Evolutionary conservation across 2,888 invertebrate species (phyloP).

Genomic region (Heliconius ethilla): DNA sequence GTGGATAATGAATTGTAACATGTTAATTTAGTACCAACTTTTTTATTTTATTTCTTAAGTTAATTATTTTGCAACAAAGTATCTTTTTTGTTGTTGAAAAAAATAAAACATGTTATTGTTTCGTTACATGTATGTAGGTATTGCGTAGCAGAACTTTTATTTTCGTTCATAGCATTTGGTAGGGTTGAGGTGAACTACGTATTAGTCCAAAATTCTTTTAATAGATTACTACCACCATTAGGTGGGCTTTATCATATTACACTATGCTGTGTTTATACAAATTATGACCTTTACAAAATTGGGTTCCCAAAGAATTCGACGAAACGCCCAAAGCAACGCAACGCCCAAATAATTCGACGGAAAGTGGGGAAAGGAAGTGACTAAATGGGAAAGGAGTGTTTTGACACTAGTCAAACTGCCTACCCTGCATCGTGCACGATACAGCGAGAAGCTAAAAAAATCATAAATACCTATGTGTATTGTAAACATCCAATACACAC

Average conservation of each 20-base stretch:
- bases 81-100: not conserved
- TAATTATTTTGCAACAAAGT: not conserved
- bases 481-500: conserved; percentile 12
- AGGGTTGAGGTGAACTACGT: not conserved
- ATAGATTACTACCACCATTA: no score
- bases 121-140: not conserved
- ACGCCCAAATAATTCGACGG: no score
- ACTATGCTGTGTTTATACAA: not conserved
- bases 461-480: conserved; percentile 8
- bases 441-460: no score
- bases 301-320: no score
- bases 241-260: not conserved
- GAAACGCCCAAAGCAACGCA: no score
- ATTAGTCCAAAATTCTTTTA: not conserved
- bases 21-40: not conserved
- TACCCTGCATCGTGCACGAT: no score
- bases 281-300: not conserved
- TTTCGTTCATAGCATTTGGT: not conserved
- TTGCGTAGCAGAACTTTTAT: not conserved
- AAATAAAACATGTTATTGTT: not conserved
- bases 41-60: not conserved
- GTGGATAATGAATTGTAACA: not conserved
- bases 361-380: no score
- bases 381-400: no score
- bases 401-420: no score